Base-by-base conservation (phyloP, 2,113 vertebrate species). In the Marmota flaviventris region DNA sequence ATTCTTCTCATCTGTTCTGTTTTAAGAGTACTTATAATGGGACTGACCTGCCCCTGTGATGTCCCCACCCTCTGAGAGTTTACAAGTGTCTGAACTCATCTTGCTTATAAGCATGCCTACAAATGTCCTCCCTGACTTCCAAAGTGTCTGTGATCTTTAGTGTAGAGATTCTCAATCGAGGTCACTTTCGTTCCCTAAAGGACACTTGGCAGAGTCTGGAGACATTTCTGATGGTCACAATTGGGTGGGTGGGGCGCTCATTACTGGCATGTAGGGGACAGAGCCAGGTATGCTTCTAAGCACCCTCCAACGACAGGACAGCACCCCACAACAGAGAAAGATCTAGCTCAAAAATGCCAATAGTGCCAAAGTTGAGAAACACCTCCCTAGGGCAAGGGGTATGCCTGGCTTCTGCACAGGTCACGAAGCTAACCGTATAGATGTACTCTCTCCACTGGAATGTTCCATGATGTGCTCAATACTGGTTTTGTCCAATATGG, bases 1-100 rank as follows among this genome's bases (percentile, higher is more conserved):
- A 94, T 95, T 94, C 70, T 89, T 94, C 86, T 86, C 93, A 58
- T 89, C 73, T 91, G 48, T n/a, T 51, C 24, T 32, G 75, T 93
- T 93, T 65, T 42, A 78, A 91, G 58, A 95, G 65, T 5, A 2
- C 53, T 73, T 72, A 45, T 51, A 63, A 72, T 53, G 75, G n/a
- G 32, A 34, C 18, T 39, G 67, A 8, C 11, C 29, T 78, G 56
- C 17, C 77, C 29, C 39, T 45, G n/a, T 6, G 27, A 39, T 25
- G 56, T 34, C 42, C 20, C 48, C 0, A 2, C 0, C 76, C 24
- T 95, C 79, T n/a, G 45, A n/a, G 81, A 84, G n/a, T 34, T 69
- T 14, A 69, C 37, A 51, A 1, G 16, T n/a, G 29, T 51, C 58
- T 4, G 4, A 84, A 79, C 13, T 6, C 27, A n/a, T 48, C 22